Conservation (phyloP, 2,888 invertebrate genomes). For the Plebejus argus region DNA sequence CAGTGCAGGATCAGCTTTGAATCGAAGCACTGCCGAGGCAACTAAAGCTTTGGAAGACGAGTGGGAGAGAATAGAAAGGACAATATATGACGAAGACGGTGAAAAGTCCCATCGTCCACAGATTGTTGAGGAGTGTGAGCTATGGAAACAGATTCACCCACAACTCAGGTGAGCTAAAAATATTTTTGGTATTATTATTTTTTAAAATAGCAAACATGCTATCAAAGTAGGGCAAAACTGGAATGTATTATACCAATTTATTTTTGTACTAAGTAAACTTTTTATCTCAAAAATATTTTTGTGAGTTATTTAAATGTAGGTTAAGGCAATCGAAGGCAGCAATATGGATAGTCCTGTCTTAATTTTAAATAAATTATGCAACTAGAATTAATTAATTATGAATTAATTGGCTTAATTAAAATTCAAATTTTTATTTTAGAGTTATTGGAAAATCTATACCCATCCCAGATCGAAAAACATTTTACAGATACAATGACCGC, state of each 20-base stretch:
- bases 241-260: no score
- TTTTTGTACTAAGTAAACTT: no score
- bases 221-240: no score
- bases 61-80: constrained; percentile 80
- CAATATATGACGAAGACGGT: constrained; percentile 78
- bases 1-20: constrained; percentile 76
- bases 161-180: constrained; percentile 69
- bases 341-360: no score
- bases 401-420: neutral
- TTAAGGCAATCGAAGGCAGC: no score
- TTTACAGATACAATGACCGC: constrained; percentile 55
- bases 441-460: constrained; percentile 65
- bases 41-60: constrained; percentile 75
- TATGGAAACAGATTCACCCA: constrained; percentile 81
- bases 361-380: no score
- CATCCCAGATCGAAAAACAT: constrained; percentile 57
- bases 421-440: constrained; percentile 51
- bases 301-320: no score
- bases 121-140: constrained; percentile 79
- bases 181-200: neutral
- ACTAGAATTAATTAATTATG: neutral
- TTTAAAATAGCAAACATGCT: no score
- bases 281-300: no score
- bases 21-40: constrained; percentile 73
- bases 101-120: constrained; percentile 71